Conservation (phyloP, 2,888 invertebrate genomes). For the Smittia sp. region DNA sequence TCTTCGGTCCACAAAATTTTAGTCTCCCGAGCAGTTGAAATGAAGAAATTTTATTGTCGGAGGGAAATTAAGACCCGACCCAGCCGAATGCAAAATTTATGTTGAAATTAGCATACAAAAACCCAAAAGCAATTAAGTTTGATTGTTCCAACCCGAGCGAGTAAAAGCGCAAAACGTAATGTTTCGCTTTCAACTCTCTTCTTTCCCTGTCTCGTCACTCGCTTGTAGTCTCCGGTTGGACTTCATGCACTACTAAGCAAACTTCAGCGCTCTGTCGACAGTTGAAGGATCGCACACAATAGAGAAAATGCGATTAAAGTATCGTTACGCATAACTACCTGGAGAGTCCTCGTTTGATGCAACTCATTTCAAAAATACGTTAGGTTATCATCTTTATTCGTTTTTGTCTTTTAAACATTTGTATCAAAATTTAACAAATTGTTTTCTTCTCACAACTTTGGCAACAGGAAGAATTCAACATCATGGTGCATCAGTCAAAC, state of each 20-base stretch:
- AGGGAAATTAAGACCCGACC: conserved; percentile 6
- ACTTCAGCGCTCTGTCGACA: not conserved
- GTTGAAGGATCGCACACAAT: no score
- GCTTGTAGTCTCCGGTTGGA: conserved; percentile 28
- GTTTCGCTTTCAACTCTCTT: conserved; percentile 30
- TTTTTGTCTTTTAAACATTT: no score
- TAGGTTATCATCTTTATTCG: no score
- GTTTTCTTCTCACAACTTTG: no score
- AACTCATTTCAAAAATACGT: no score
- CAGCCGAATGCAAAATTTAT: conserved; percentile 20
- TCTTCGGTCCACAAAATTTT: conserved; percentile 4
- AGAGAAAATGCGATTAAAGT: no score
- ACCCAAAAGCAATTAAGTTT: conserved; percentile 16
- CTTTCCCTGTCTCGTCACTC: not conserved
- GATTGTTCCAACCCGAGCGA: conserved; percentile 19
- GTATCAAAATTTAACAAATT: no score
- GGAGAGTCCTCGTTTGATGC: no score
- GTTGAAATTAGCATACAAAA: conserved; percentile 9
- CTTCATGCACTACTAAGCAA: conserved; percentile 38
- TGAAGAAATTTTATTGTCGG: not conserved
- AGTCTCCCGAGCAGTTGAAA: not conserved
- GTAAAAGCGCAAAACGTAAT: conserved; percentile 12
- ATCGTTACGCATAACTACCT: no score
- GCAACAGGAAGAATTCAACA: no score
- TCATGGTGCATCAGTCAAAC: no score